phyloP scores from a whole-genome alignment of 1,140 invertebrate species.

The Drosophila lini region DNA sequence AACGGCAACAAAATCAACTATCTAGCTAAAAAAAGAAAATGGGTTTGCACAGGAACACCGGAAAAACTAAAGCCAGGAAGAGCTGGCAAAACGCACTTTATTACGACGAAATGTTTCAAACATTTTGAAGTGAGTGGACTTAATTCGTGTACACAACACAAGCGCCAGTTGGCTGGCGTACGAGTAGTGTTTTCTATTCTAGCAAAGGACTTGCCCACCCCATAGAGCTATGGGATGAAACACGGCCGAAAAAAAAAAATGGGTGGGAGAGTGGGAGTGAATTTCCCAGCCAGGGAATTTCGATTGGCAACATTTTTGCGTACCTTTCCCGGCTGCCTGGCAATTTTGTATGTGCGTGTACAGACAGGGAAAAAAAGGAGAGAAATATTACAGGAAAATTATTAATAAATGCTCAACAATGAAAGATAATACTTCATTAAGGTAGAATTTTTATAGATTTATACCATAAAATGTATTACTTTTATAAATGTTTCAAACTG shows the following conservation, averaged over 20 bases:
- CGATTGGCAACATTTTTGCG: constrained; percentile 79
- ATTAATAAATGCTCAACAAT: not conserved
- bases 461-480: not conserved
- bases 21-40: constrained; percentile 1
- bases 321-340: constrained; percentile 62
- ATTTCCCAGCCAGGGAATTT: constrained; percentile 59
- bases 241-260: constrained; percentile 23
- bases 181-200: constrained; percentile 29
- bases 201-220: constrained; percentile 1
- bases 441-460: not conserved
- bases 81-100: constrained; percentile 70
- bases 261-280: not conserved
- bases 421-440: not conserved
- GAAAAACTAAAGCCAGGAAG: constrained; percentile 16
- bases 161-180: constrained; percentile 21
- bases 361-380: not conserved
- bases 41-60: not conserved
- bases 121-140: constrained; percentile 69
- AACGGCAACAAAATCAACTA: constrained; percentile 27
- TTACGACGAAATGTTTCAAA: constrained; percentile 73
- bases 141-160: constrained; percentile 69
- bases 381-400: not conserved
- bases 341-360: constrained; percentile 31
- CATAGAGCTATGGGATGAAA: constrained; percentile 25
- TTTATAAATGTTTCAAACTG: not conserved